Percentiles rank a stretch among this genome's conserved stretches.
Evolutionary conservation across 2,797 vertebrate genomes (phyloP).

Genomic region (Takifugu rubripes): DNA sequence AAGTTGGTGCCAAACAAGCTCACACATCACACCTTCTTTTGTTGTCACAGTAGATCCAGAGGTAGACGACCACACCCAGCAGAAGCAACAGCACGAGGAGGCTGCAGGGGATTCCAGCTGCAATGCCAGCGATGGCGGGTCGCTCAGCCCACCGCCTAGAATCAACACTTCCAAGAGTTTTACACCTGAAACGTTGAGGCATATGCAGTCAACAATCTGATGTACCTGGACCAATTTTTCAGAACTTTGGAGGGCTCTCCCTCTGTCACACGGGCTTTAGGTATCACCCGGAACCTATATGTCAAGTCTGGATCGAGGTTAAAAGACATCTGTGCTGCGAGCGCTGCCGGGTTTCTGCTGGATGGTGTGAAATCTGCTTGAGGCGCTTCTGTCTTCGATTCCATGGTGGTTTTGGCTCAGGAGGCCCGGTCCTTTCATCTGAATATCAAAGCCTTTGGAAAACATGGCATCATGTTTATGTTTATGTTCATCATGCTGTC

Average conservation of each 20-base stretch:
- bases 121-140: constrained; percentile 78
- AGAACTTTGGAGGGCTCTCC: constrained; percentile 64
- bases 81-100: constrained; percentile 63
- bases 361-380: constrained; percentile 58
- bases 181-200: background rate
- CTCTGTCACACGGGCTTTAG: constrained; percentile 57
- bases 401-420: background rate
- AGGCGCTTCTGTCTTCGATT: constrained; percentile 2
- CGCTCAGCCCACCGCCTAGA: constrained; percentile 62
- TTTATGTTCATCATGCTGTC: background rate
- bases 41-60: constrained; percentile 50
- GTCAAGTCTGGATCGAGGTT: constrained; percentile 55
- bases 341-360: constrained; percentile 52
- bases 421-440: constrained; percentile 56
- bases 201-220: background rate
- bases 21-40: constrained; percentile 39
- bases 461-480: background rate
- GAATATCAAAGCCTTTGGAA: constrained; percentile 69
- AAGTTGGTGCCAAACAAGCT: background rate
- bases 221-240: constrained; percentile 63
- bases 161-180: background rate
- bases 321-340: constrained; percentile 55
- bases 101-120: constrained; percentile 78
- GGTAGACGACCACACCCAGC: constrained; percentile 56
- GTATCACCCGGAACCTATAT: constrained; percentile 73